Evolutionary conservation across 1,140 invertebrate genomes (phyloP), one percentile per base, ranked within the genome.

Genomic region (Apis cerana): DNA sequence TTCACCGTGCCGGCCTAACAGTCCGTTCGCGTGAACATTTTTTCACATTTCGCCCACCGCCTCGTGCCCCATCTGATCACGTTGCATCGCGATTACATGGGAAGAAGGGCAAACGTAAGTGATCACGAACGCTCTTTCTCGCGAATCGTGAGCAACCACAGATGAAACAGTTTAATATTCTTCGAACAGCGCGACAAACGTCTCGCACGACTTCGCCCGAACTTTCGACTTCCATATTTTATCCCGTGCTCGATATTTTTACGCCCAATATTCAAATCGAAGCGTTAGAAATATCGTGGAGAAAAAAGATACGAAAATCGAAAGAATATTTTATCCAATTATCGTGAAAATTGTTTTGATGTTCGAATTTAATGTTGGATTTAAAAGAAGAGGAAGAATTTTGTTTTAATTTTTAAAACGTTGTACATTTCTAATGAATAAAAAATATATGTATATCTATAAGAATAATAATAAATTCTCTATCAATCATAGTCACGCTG

Each of bases 71-170:
- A 85, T 88, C 84, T 82, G 75, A 79, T 70, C 78, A 89, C 91
- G 90, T 91, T 86, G 91, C 91, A 92, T 91, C 83, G 88, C 89
- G 91, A 92, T 92, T 92, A 91, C 91, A 92, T 90, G 90, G 90
- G 88, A 91, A 90, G 90, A 71, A 86, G 80, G 83, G 82, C 87
- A 81, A 43, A 87, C 77, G 62, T 74, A 69, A 75, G 71, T 80
- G 84, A 90, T 90, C 85, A 61, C 87, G 80, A 90, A 90, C 85
- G 75, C 83, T 83, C 78, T 54, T 76, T 82, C 80, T 76, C 74
- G 23, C 54, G 80, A 68, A 68, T 69, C 80, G 62, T 68, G 74
- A 56, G 8, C 54, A 4, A 59, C 48, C 33, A 33, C 75, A 50
- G 64, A 72, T 48, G 4, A 15, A 58, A 67, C 74, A 59, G 33